Conservation (phyloP, 2,797 vertebrate genomes). For the Xyrichtys novacula region DNA sequence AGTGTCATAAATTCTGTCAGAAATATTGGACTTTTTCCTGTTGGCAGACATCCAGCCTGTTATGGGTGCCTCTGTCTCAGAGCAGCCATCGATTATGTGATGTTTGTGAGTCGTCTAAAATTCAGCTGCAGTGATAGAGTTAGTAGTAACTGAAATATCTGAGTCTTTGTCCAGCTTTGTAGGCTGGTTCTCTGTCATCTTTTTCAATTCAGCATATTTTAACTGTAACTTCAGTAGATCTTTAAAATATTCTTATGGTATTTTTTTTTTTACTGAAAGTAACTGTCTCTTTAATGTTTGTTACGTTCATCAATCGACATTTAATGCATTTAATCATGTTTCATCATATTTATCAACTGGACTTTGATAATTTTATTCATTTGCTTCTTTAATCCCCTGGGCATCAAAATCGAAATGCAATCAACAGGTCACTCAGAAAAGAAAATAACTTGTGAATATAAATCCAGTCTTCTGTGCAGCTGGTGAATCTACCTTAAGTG, state of each 20-base stretch:
- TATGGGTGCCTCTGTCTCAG: conserved; percentile 30
- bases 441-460: too few relatives aligned
- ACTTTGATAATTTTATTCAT: too few relatives aligned
- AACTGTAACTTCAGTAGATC: neutral
- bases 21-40: conserved; percentile 33
- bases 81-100: conserved; percentile 32
- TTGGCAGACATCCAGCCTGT: conserved; percentile 40
- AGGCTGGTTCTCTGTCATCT: neutral
- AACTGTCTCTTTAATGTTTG: too few relatives aligned
- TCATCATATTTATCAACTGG: too few relatives aligned
- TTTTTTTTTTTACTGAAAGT: too few relatives aligned
- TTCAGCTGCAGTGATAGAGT: conserved; percentile 11
- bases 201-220: neutral
- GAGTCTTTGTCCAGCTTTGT: conserved; percentile 3
- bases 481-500: too few relatives aligned
- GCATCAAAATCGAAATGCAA: too few relatives aligned
- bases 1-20: conserved; percentile 28
- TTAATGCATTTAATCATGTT: too few relatives aligned
- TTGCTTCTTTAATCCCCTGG: too few relatives aligned
- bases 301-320: too few relatives aligned
- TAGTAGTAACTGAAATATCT: neutral
- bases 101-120: conserved; percentile 24
- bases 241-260: conserved; percentile 1
- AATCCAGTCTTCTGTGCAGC: too few relatives aligned
- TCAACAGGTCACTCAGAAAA: too few relatives aligned